Base-by-base conservation (phyloP, 2,797 vertebrate species). In the Pteronotus mesoamericanus region DNA sequence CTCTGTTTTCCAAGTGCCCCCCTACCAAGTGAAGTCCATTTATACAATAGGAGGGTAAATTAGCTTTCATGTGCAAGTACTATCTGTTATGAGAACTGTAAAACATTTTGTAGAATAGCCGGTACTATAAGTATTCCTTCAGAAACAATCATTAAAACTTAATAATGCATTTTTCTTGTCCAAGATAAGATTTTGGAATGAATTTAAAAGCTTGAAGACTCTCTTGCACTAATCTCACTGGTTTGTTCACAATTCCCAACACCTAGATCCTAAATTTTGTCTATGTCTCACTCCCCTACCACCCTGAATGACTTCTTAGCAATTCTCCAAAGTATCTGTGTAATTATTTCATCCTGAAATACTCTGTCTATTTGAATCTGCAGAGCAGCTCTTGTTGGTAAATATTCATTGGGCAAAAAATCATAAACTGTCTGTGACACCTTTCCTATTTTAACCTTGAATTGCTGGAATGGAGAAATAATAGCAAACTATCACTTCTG, bases 41-140 rank as follows among this genome's bases (percentile, higher is more conserved):
- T 94, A 85, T 77, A 64, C 9, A 82, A 48, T 5, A 78, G n/a
- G 37, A 85, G n/a, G 34, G 32, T 11, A 95, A 87, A 93, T 85
- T 82, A 91, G 68, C 84, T 94, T 88, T 86, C 66, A 53, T 51
- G 24, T 66, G 90, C 74, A 89, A 83, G 39, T 90, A 37, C 75
- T 97, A n/a, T 61, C 53, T 88, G n/a, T 96, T 97, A 96, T 93
- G 91, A 95, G 94, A 89, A 46, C 66, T 53, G 93, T 89, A 92
- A 89, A 87, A 68, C 12, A 87, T 80, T 89, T 29, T 92, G 37
- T 10, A 69, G 68, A 91, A 93, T 0, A 92, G 83, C 53, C 89
- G 93, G 89, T 83, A 48, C 57, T 84, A 91, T 91, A 93, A 94
- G 44, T 74, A 85, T 7, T 78, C 80, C 75, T 93, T 92, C 68